Base-by-base conservation (phyloP, 2,888 invertebrate species). In the Cotesia congregata region DNA sequence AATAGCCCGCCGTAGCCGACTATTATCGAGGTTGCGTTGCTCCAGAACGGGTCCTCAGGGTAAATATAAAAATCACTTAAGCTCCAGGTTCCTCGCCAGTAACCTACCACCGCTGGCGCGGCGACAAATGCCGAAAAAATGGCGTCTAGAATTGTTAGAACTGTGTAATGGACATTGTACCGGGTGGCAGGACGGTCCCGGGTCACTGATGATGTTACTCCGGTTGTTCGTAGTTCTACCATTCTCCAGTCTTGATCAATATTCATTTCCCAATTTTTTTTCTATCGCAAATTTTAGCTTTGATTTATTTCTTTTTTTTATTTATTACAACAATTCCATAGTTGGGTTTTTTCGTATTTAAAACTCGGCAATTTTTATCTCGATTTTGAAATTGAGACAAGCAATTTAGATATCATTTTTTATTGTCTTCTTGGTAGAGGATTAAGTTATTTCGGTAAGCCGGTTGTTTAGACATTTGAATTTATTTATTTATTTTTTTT, bases 21-120 rank as follows among this genome's bases (percentile, higher is more conserved):
- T 1, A 91, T 88, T 74, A 95, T 92, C 82, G 95, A 95, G 59
- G 92, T 90, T 73, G 93, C 90, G 17, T 94, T 93, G 83, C 95
- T 95, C 67, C 91, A 83, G 4, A 93, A 90, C 5, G 90, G 89
- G 77, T 92, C 89, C 0, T 91, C 90, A 0, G 95, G 94, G 82
- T 93, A 92, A 76, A 96, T 91, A 88, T 95, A 93, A 72, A 93
- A 87, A 86, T 93, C 94, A 91, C 95, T 93, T 72, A 96, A 91
- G 67, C 93, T 93, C 96, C 96, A 97, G 68, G 95, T 94, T 81
- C 96, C 95, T 80, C 96, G 92, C 97, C 97, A 96, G 89, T 96
- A 96, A 80, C 94, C 93, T 76, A 97, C 95, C 70, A 96, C 95
- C 75, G 94, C 93, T 9, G 96, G 96, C 1, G 95, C 94, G 17